Base-by-base conservation (phyloP, 2,113 vertebrate species). In the Eubucco bourcierii region DNA sequence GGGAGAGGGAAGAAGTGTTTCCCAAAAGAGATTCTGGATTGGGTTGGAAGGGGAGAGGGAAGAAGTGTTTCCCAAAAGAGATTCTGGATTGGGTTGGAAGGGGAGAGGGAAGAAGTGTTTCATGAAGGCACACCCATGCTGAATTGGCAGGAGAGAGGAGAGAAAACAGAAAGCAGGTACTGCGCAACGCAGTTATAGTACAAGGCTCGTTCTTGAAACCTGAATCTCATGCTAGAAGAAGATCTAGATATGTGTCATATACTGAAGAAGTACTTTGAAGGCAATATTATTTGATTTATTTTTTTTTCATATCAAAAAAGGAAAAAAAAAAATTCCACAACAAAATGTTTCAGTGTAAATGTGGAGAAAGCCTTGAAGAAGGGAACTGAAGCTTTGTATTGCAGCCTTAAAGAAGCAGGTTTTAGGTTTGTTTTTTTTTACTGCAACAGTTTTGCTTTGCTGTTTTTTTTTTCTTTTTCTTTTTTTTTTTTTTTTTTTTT, bases 81-180 rank as follows among this genome's bases (percentile, higher is more conserved):
- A 50, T 24, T 50, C 50, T 21, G 24, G 50, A 50, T 79, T 72
- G 50, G 55, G 77, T 89, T 89, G 94, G 97, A 96, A 95, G 97
- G 91, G 72, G 96, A 90, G 96, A 97, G 93, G 95, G 96, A 90
- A 97, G 87, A 67, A 44, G 85, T 96, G 90, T 93, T 97, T 96
- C 75, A 95, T 97, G 97, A 98, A 98, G 98, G 98, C 98, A 98
- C 98, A 98, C 97, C 97, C 98, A 98, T 98, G 98, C 98, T 98
- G 97, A 97, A 93, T 88, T 96, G 94, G 98, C 97, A 97, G 97
- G 97, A 95, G 65, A 66, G 92, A 96, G 90, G 96, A 95, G 90
- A 93, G 81, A 68, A 60, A 92, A 84, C 59, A 33, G 61, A 86
- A 98, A 98, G 97, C 97, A 70, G 96, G 89, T 50, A 97, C 97